Base-by-base conservation (phyloP, 2,888 invertebrate genomes). In the Sphaerophoria rueppellii region DNA sequence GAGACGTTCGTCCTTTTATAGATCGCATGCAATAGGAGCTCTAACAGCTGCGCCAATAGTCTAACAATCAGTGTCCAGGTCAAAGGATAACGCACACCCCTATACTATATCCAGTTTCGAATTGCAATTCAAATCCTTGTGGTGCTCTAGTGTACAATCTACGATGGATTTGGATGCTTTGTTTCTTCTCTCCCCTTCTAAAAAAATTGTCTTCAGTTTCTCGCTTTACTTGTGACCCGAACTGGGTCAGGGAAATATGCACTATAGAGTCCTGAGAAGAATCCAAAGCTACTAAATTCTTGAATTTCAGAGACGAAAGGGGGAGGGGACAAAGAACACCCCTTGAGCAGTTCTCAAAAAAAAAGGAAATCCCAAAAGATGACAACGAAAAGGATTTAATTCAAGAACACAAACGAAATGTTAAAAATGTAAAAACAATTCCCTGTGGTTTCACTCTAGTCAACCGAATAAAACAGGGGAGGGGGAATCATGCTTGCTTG, bases 31-130 rank as follows among this genome's bases (percentile, higher is more conserved):
- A 24, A 58, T 16, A 65, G 35, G 50, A 35, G 12, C 11, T n/a
- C 4, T 35, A 65, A 6, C 2, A 35, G 61, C 35, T 34, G 34
- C 12, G n/a, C 54, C 78, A 73, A 73, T 24, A 24, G 76, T 80
- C 70, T 58, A 77, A 77, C 85, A 81, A 85, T 85, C 81, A 85
- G 80, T 70, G 81, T 81, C 58, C 85, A 85, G 85, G 80, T 85
- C 85, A 85, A 73, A 81, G 81, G 76, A 85, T 81, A 60, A 60
- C 69, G 72, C 73, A 80, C 73, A 85, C 80, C 80, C 67, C 67
- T 24, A 1, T 24, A 2, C 24, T 24, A 24, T 24, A 24, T 24
- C 1, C 2, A 24, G 24, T 24, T 24, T 24, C 24, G 24, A 63
- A 80, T 73, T 72, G 76, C 63, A 85, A 80, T 85, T 81, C 73